phyloP scores from a whole-genome alignment of 2,888 invertebrate genomes.

The Quadroppia sp. region DNA sequence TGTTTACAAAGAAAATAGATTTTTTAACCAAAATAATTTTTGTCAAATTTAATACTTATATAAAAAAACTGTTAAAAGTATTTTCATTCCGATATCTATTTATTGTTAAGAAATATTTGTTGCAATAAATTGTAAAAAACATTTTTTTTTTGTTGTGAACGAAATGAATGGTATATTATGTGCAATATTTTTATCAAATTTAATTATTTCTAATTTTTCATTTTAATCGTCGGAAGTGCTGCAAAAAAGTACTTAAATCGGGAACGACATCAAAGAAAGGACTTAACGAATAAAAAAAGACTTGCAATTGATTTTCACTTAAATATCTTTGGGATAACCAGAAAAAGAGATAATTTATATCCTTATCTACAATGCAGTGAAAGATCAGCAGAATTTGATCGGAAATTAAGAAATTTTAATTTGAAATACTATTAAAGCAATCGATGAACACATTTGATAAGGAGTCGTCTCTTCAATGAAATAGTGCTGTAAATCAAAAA shows the following conservation, averaged over 20 bases:
- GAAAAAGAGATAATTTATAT: background rate
- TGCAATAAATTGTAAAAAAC: too few species aligned
- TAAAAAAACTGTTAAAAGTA: too few species aligned
- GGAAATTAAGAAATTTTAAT: constrained; percentile 27
- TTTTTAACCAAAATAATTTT: too few species aligned
- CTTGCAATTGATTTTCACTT: constrained; percentile 4
- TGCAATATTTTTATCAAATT: background rate
- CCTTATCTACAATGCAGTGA: background rate
- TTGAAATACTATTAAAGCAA: background rate
- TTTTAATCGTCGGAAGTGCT: background rate
- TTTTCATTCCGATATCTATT: too few species aligned
- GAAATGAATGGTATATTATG: too few species aligned
- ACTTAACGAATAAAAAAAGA: background rate
- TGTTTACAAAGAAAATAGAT: too few species aligned
- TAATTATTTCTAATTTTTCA: constrained; percentile 16
- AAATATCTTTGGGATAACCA: background rate
- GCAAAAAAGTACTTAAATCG: constrained; percentile 2
- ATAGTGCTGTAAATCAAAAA: background rate
- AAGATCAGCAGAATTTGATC: constrained; percentile 9
- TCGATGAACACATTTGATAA: too few species aligned
- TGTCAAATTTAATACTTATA: too few species aligned
- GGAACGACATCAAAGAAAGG: background rate
- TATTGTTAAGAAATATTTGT: too few species aligned
- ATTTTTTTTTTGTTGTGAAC: too few species aligned
- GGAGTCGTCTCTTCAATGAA: too few species aligned